Conservation (phyloP, 2,113 vertebrate species). For the Willisornis vidua region DNA sequence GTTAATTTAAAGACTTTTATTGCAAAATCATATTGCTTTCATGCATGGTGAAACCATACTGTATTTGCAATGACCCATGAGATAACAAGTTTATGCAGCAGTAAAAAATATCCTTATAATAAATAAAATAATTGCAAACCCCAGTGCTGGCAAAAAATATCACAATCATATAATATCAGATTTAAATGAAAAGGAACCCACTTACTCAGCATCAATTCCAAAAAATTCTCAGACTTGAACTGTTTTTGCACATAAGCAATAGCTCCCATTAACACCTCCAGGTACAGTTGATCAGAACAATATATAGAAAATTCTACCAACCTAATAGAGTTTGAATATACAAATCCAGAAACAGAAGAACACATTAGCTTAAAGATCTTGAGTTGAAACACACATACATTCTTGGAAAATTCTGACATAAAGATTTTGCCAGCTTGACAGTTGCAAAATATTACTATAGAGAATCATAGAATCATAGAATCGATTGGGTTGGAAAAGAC, state of each 20-base stretch:
- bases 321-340: background rate
- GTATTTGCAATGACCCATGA: background rate
- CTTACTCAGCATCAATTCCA: background rate
- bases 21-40: background rate
- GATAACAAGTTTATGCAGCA: background rate
- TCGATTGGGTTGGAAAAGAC: too few relatives aligned
- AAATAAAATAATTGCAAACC: constrained; percentile 3
- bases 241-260: background rate
- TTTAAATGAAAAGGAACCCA: background rate
- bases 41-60: background rate
- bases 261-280: background rate
- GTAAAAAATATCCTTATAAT: constrained; percentile 55
- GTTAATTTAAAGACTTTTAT: constrained; percentile 30
- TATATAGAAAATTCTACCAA: background rate
- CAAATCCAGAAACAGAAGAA: background rate
- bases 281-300: background rate
- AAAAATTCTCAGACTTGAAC: background rate
- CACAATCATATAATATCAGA: background rate
- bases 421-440: background rate
- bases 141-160: background rate
- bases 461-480: too few relatives aligned
- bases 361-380: background rate
- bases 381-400: background rate
- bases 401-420: background rate
- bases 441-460: background rate